Percentiles rank a stretch among this genome's conserved stretches.
These are phyloP conservation scores for Lucinisca nassula DNA, from an alignment of 2,888 invertebrate genomes.

Conservation along the genomic window DNA sequence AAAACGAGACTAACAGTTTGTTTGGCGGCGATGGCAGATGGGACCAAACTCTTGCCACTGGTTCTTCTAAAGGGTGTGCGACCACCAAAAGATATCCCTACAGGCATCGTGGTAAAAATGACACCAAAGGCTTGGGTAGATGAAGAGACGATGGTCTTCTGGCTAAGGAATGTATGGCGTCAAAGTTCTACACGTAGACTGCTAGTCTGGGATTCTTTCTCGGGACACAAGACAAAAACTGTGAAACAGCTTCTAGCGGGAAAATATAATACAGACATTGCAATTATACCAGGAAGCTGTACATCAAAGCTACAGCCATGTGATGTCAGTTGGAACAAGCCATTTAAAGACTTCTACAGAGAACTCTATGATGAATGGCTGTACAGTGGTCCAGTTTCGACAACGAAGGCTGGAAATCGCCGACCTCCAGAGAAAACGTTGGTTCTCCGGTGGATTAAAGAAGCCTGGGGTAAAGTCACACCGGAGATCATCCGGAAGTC, in stretches of 20 bases:
- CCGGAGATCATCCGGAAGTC: too few species aligned
- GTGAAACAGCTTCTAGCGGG: not conserved
- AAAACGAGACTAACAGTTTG: not conserved
- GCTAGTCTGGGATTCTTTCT: not conserved
- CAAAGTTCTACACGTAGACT: not conserved
- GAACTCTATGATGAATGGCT: too few species aligned
- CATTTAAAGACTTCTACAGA: constrained; percentile 2
- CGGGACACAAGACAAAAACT: not conserved
- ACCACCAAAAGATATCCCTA: not conserved
- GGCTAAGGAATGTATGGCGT: not conserved
- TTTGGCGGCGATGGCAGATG: not conserved
- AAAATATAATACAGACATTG: not conserved
- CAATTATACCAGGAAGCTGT: constrained; percentile 1
- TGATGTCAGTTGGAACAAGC: constrained; percentile 10
- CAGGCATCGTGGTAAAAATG: not conserved
- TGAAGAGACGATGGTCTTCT: not conserved
- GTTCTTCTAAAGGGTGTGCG: not conserved
- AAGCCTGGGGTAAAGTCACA: too few species aligned
- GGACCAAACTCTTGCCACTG: constrained; percentile 7
- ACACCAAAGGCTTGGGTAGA: not conserved
- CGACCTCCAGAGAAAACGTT: too few species aligned
- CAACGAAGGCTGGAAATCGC: too few species aligned
- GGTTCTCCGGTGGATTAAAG: too few species aligned
- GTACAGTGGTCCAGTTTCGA: too few species aligned
- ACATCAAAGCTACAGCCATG: not conserved